A percentile compares a stretch with the other conserved stretches of the same genome.
These are phyloP conservation scores for Cromileptes altivelis DNA, from an alignment of 2,113 vertebrate genomes.

Conservation along the genomic window DNA sequence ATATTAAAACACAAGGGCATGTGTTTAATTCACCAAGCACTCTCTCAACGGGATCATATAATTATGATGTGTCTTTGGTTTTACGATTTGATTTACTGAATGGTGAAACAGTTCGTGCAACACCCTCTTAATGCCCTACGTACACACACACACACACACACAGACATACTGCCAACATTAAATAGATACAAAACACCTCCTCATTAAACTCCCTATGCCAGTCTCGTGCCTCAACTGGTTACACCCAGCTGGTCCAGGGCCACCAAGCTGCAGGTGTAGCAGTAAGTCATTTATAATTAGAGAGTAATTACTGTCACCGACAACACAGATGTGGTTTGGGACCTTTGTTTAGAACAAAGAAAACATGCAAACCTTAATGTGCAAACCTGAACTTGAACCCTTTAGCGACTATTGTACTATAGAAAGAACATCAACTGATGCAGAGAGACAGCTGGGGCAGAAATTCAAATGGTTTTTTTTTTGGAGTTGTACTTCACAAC, in stretches of 20 bases:
- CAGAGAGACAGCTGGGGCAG: neutral
- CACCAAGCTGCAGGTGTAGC: constrained; percentile 1
- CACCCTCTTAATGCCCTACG: neutral
- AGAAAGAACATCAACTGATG: neutral
- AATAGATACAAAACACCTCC: neutral
- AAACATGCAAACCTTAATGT: neutral
- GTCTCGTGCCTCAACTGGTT: constrained; percentile 3
- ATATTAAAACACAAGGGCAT: neutral
- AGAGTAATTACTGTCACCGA: neutral
- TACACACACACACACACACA: neutral
- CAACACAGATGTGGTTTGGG: neutral
- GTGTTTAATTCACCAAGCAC: neutral
- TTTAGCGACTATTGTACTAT: neutral
- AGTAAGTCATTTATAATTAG: constrained; percentile 10
- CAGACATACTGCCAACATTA: neutral
- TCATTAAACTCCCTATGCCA: neutral
- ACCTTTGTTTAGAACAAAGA: too few relatives aligned
- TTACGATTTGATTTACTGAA: neutral
- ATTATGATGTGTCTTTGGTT: neutral
- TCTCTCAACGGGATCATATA: neutral
- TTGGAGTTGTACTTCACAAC: neutral
- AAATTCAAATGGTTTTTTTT: neutral
- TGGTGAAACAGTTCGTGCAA: neutral
- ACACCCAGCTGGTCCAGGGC: constrained; percentile 2
- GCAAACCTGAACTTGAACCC: neutral